phyloP scores from a whole-genome alignment of 2,888 invertebrate species.

The Liopterus haemorrhoidalis region DNA sequence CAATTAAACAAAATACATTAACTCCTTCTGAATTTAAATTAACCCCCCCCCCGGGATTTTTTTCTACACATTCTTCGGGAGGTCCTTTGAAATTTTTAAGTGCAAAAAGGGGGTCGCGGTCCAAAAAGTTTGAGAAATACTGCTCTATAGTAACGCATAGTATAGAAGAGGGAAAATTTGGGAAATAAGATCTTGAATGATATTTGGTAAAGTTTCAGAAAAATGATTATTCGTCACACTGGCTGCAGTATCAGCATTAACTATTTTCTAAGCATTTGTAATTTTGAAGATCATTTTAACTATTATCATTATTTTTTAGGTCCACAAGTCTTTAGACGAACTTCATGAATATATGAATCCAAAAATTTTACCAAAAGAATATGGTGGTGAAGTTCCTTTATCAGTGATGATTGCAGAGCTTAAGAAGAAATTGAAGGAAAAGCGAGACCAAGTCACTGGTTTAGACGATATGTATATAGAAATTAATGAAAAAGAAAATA shows the following conservation, averaged over 20 bases:
- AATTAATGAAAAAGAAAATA: constrained; percentile 51
- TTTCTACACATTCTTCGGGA: too few species aligned
- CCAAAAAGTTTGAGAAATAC: too few species aligned
- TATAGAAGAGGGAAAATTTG: too few species aligned
- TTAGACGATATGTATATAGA: constrained; percentile 73
- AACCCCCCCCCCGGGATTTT: too few species aligned
- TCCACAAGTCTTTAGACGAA: constrained; percentile 70
- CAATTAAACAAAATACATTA: too few species aligned
- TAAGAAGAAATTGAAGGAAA: constrained; percentile 58
- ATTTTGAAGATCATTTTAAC: constrained; percentile 6
- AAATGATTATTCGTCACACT: too few species aligned
- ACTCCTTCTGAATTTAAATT: too few species aligned
- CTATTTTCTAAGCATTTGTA: too few species aligned
- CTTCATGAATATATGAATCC: constrained; percentile 64
- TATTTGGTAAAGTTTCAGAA: not conserved
- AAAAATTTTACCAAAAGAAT: constrained; percentile 77
- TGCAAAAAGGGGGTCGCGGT: too few species aligned
- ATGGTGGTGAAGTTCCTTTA: constrained; percentile 77
- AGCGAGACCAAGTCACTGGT: constrained; percentile 60
- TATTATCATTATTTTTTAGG: constrained; percentile 46
- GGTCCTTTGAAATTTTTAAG: too few species aligned
- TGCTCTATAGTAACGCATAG: too few species aligned
- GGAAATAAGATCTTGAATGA: constrained; percentile 24
- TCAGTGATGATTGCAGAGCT: constrained; percentile 74
- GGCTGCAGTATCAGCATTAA: too few species aligned